A percentile compares a stretch with the other conserved stretches of the same genome.
These are phyloP conservation scores for Pyrgilauda ruficollis DNA, from an alignment of 2,113 vertebrate species.

Conservation along the genomic window DNA sequence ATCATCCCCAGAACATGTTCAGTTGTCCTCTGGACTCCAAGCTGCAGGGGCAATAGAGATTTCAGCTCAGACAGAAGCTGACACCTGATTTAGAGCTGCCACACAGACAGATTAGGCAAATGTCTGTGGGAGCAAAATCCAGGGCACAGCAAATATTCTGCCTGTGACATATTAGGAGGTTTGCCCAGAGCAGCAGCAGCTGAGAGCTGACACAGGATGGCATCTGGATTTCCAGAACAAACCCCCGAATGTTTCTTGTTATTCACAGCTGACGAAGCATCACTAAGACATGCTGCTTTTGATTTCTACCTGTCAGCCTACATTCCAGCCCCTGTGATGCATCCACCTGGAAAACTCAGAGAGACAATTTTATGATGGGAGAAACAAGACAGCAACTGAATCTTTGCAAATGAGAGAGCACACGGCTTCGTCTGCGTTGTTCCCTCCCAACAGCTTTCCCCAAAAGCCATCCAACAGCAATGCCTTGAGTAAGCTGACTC, in stretches of 20 bases:
- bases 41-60: neutral
- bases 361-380: constrained; percentile 35
- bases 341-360: constrained; percentile 56
- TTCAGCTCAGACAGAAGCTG: neutral
- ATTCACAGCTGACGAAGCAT: constrained; percentile 62
- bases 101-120: neutral
- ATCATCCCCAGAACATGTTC: neutral
- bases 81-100: neutral
- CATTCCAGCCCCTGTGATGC: constrained; percentile 36
- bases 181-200: constrained; percentile 36
- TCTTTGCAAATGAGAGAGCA: constrained; percentile 36
- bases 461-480: neutral
- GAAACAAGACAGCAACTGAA: constrained; percentile 25
- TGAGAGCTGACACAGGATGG: constrained; percentile 21
- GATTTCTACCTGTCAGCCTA: constrained; percentile 61
- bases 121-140: neutral
- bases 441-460: neutral
- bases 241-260: constrained; percentile 12
- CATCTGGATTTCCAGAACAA: constrained; percentile 48
- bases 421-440: neutral
- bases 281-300: constrained; percentile 46
- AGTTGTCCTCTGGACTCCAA: neutral
- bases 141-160: neutral
- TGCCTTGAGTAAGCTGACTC: neutral
- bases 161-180: neutral